These are phyloP conservation scores for Drosophila vallismaia DNA, from an alignment of 2,888 invertebrate species.

Conservation along the genomic window DNA sequence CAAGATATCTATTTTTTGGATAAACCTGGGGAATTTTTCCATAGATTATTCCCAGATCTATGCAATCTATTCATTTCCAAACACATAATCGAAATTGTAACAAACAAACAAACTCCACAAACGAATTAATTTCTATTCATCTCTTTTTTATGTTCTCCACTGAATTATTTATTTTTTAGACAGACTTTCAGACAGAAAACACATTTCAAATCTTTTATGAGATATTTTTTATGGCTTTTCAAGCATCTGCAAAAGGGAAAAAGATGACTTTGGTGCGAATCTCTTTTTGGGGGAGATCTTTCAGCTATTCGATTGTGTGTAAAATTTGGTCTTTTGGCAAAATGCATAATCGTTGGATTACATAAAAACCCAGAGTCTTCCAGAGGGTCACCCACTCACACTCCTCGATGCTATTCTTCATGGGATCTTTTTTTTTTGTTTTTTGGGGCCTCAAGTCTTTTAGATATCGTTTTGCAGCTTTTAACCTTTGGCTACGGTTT, in stretches of 20 bases:
- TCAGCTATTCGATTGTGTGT: background rate
- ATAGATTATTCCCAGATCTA: slow-evolving; percentile 9
- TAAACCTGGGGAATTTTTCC: slow-evolving; percentile 23
- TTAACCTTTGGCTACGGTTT: slow-evolving; percentile 6
- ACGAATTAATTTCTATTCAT: slow-evolving; percentile 34
- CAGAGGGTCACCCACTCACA: slow-evolving; percentile 1
- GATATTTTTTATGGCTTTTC: slow-evolving; percentile 17
- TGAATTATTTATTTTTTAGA: slow-evolving; percentile 30
- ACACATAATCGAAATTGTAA: slow-evolving; percentile 12
- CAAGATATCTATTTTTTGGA: background rate
- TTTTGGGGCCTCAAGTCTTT: background rate
- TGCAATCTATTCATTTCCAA: slow-evolving; percentile 17
- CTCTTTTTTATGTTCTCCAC: slow-evolving; percentile 27
- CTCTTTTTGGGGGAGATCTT: slow-evolving; percentile 7
- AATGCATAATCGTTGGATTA: background rate
- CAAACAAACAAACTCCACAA: slow-evolving; percentile 1
- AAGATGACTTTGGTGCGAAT: background rate
- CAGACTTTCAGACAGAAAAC: slow-evolving; percentile 13
- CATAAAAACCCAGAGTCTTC: background rate
- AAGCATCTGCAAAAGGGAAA: slow-evolving; percentile 10
- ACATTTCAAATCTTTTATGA: slow-evolving; percentile 23
- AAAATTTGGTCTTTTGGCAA: background rate
- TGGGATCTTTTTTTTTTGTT: background rate
- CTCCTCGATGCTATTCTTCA: background rate
- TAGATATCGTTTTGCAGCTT: slow-evolving; percentile 16